Percentiles rank a stretch among this genome's conserved stretches.
Evolutionary conservation across 2,797 vertebrate genomes (phyloP).

Genomic region (Urophycis tenuis): DNA sequence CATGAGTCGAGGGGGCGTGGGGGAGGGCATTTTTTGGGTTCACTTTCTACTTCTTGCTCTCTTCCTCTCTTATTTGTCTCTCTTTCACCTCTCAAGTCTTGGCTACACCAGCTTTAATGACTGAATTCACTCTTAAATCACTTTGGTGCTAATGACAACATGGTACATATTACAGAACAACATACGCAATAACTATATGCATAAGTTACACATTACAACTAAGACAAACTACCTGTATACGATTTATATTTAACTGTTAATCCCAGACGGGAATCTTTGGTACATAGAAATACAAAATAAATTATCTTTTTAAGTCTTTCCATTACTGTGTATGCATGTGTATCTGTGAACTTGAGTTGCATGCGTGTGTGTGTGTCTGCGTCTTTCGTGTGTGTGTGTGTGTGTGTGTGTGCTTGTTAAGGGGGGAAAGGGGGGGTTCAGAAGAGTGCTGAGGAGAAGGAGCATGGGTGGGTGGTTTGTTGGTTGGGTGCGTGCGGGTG

Average conservation of each 20-base stretch:
- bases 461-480: conserved; percentile 11
- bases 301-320: background rate
- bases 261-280: no score
- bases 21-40: background rate
- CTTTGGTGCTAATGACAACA: background rate
- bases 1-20: conserved; percentile 23
- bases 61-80: background rate
- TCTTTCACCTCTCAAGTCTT: background rate
- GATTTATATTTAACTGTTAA: background rate
- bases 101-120: background rate
- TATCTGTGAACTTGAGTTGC: background rate
- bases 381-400: no score
- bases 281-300: no score
- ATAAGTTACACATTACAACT: no score
- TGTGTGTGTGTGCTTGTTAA: conserved; percentile 1
- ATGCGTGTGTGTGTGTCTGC: background rate
- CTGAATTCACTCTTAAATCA: background rate
- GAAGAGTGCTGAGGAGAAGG: conserved; percentile 8
- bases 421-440: background rate
- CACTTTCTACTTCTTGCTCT: background rate
- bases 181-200: background rate
- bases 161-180: background rate
- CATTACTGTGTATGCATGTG: background rate
- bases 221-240: background rate
- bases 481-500: background rate